A percentile compares a stretch with the other conserved stretches of the same genome.
These are phyloP conservation scores for Phocoena sinus DNA, from an alignment of 2,113 vertebrate species.

Conservation along the genomic window DNA sequence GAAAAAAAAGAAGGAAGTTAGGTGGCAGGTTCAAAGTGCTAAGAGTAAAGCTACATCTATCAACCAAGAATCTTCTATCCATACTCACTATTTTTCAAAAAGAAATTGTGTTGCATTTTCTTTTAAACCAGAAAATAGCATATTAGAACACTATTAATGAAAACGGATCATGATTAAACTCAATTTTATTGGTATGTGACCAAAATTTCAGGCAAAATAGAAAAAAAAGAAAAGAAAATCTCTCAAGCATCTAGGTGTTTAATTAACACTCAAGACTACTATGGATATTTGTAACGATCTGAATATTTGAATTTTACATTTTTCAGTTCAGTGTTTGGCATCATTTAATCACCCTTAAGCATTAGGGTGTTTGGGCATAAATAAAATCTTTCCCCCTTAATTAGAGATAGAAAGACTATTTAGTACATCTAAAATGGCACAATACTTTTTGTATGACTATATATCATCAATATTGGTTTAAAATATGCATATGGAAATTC, in stretches of 20 bases:
- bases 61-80: background rate
- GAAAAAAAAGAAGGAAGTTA: background rate
- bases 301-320: background rate
- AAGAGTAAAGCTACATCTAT: background rate
- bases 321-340: background rate
- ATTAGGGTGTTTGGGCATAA: background rate
- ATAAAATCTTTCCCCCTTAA: background rate
- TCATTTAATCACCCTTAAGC: background rate
- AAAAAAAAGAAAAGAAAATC: background rate
- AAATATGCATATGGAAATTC: background rate
- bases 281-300: background rate
- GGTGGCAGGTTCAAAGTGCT: background rate
- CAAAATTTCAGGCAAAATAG: background rate
- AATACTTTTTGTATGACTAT: background rate
- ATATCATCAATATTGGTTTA: background rate
- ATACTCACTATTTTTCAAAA: background rate
- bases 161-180: background rate
- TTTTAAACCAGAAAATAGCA: background rate
- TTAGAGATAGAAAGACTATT: background rate
- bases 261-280: background rate
- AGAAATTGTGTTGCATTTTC: background rate
- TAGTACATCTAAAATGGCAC: background rate
- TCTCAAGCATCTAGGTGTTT: background rate
- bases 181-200: background rate
- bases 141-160: background rate